Percentiles rank a stretch among this genome's conserved stretches.
Evolutionary conservation across 2,113 vertebrate species (phyloP).

Genomic region (Sphaerodactylus townsendi): DNA sequence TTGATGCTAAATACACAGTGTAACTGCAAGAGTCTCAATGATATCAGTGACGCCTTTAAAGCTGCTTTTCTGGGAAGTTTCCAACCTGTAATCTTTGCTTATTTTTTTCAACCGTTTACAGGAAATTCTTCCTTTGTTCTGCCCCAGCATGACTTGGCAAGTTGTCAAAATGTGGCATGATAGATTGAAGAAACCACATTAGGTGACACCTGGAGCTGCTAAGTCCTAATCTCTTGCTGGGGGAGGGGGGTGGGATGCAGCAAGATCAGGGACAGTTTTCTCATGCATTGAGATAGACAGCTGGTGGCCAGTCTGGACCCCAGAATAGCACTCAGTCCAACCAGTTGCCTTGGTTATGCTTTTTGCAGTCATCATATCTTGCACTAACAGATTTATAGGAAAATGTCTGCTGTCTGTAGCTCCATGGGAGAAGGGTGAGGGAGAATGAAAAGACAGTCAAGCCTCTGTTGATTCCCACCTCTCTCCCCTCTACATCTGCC

Average conservation of each 20-base stretch:
- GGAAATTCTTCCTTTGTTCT: not conserved
- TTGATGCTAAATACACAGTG: not conserved
- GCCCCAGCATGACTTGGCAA: not conserved
- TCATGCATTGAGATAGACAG: not conserved
- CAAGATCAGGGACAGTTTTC: not conserved
- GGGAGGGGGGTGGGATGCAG: not conserved
- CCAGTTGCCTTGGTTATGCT: not conserved
- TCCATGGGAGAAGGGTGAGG: too few species aligned
- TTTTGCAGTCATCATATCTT: not conserved
- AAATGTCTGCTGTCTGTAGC: not conserved
- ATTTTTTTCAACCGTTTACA: slow-evolving; percentile 21
- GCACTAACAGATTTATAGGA: not conserved
- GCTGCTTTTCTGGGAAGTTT: slow-evolving; percentile 14
- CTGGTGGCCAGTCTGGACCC: not conserved
- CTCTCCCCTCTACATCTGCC: too few species aligned
- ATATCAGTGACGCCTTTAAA: not conserved
- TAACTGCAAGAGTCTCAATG: not conserved
- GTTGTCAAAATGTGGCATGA: not conserved
- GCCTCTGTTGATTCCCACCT: too few species aligned
- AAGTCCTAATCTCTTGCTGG: not conserved
- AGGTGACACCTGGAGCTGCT: not conserved
- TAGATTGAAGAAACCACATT: not conserved
- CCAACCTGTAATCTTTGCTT: slow-evolving; percentile 12
- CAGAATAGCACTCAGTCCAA: not conserved
- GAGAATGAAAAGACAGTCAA: too few species aligned